Evolutionary conservation across 2,888 invertebrate species (phyloP).

Genomic region (Tuta absoluta): DNA sequence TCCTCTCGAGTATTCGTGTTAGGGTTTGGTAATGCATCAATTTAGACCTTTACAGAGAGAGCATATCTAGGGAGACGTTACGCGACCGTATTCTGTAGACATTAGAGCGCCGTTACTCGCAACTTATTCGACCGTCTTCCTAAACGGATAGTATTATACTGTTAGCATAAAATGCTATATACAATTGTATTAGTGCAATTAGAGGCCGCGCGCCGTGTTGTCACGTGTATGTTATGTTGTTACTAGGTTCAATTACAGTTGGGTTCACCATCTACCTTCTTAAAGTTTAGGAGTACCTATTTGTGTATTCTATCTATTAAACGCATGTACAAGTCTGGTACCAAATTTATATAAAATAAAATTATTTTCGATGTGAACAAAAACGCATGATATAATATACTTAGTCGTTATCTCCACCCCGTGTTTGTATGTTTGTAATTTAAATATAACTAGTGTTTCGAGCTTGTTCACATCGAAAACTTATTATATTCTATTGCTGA

Average conservation of each 20-base stretch:
- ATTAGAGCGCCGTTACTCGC: neutral
- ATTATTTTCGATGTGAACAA: constrained; percentile 29
- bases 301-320: constrained; percentile 23
- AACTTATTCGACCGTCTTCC: constrained; percentile 39
- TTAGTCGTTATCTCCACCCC: neutral
- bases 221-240: constrained; percentile 34
- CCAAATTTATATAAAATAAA: constrained; percentile 38
- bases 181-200: constrained; percentile 64
- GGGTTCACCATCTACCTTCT: neutral
- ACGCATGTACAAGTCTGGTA: constrained; percentile 41
- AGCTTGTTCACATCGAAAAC: neutral
- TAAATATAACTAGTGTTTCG: neutral
- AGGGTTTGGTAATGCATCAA: neutral
- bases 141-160: constrained; percentile 46
- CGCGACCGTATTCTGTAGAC: constrained; percentile 5
- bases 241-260: constrained; percentile 14
- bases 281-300: constrained; percentile 17
- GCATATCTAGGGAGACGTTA: constrained; percentile 18
- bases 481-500: neutral
- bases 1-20: constrained; percentile 3
- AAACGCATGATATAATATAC: neutral
- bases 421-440: neutral
- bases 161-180: constrained; percentile 49
- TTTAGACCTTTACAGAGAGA: neutral
- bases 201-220: constrained; percentile 56